Base-by-base conservation (phyloP, 2,888 invertebrate species). In the Strigamia crassipes region DNA sequence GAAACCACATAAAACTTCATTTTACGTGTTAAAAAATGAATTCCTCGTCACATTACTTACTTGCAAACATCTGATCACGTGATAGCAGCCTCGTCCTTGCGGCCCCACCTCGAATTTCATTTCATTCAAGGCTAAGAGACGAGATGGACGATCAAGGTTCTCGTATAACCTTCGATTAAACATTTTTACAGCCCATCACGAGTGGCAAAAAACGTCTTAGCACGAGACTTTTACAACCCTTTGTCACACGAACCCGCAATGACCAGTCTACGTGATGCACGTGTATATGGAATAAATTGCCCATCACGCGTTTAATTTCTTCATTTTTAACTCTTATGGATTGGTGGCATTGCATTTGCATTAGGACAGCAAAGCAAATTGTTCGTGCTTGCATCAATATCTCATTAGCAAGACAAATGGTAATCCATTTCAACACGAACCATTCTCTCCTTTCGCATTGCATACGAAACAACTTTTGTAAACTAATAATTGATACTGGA, bases 331-430 rank as follows among this genome's bases (percentile, higher is more conserved):
- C 56, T 56, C 56, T 56, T 56, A 56, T 56, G 56, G 56, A 56
- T 56, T 18, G 56, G 56, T 21, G 56, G 56, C 56, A 56, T 56
- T 56, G 56, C 56, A 56, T 56, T 56, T 56, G 56, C 56, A 56
- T 56, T 56, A 56, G 56, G 56, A 56, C 56, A 56, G 56, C 56
- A 56, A 56, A 56, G 56, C 56, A 56, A 56, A 56, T 56, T 56
- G 56, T 56, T 56, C 56, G 56, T 56, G 56, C 56, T 56, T 56
- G 56, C 56, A 77, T 77, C 78, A 77, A 77, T 77, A 77, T 77
- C 38, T 34, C 78, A 77, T 77, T 77, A 77, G 38, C 34, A 77
- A 77, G 78, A 77, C 38, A 77, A 77, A 77, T 77, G 78, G 78
- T 31, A 34, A 77, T 77, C 78, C 31, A 77, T 77, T 77, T 31